Conservation (phyloP, 2,113 vertebrate species). For the Thunnus maccoyii region DNA sequence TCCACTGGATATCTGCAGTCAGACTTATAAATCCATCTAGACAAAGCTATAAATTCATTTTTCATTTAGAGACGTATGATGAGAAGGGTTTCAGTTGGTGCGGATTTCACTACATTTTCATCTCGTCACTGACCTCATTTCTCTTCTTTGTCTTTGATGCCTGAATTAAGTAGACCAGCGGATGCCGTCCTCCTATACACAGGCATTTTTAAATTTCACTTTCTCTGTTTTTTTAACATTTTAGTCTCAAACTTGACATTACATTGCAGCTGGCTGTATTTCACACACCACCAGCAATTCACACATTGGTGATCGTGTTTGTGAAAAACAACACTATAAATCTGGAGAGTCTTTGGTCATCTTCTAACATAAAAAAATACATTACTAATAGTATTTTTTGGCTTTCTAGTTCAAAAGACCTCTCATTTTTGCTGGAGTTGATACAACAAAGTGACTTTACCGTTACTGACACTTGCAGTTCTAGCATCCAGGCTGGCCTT, state of each 20-base stretch:
- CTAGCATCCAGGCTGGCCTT: constrained; percentile 88
- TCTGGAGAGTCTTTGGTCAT: too few relatives aligned
- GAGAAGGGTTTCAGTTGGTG: constrained; percentile 38
- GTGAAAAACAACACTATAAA: too few relatives aligned
- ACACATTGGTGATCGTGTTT: too few relatives aligned
- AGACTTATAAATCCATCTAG: constrained; percentile 15
- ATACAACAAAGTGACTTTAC: constrained; percentile 75
- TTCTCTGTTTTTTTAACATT: background rate
- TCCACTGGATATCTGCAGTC: constrained; percentile 2
- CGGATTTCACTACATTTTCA: constrained; percentile 52
- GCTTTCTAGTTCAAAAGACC: background rate
- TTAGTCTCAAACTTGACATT: background rate
- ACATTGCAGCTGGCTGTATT: background rate
- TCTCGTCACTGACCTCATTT: constrained; percentile 56
- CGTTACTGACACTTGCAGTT: constrained; percentile 80
- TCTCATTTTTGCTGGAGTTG: background rate
- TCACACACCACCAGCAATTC: background rate
- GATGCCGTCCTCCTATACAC: constrained; percentile 23
- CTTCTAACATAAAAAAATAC: too few relatives aligned
- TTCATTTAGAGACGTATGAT: constrained; percentile 24
- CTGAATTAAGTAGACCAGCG: background rate
- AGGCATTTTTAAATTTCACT: background rate
- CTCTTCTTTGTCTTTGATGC: constrained; percentile 37
- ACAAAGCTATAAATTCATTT: constrained; percentile 39
- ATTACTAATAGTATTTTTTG: background rate